Evolutionary conservation across 2,113 vertebrate species (phyloP), one percentile per base, ranked within the genome.

Genomic region (Cynocephalus volans): DNA sequence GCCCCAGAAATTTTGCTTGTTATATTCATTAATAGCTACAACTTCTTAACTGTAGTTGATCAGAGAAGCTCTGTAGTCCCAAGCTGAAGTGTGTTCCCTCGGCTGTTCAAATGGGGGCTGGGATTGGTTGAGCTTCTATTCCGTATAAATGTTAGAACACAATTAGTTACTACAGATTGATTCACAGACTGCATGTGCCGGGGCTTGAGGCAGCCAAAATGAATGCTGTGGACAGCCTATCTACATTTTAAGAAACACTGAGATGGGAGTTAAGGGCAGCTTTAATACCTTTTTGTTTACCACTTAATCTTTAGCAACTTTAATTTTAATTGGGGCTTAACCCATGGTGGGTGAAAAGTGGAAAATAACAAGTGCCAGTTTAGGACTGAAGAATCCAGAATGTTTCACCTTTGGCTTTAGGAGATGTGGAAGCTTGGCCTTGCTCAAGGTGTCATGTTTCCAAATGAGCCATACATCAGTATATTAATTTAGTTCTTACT

Each of bases 381-480:
- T 87, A 72, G 70, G 41, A 75, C 33, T 76, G 36, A 81, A 86
- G 58, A 92, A 69, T 76, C 64, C 31, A 65, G 52, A 80, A 19
- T 70, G 33, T 64, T 89, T 56, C 3, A 36, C 72, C 56, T 87
- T 97, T 96, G 90, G 80, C 84, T 93, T 97, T 88, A 31, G 17
- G n/a, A 85, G 12, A 89, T 85, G 62, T 4, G n/a, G 86, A 75
- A 95, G 24, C 11, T 81, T 95, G 17, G 28, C 94, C 88, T 94
- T 83, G 50, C 80, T 77, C 84, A 31, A 90, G 97, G 89, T 93
- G 91, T 85, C 95, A 58, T 87, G 87, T 98, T 98, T 89, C 95
- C 94, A 92, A 90, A 97, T 98, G 95, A 98, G 94, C 95, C 95
- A 95, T 89, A 96, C 88, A 96, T 93, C 88, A 97, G 88, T 93